Evolutionary conservation across 2,113 vertebrate genomes (phyloP).

Genomic region (Stigmatopora nigra): DNA sequence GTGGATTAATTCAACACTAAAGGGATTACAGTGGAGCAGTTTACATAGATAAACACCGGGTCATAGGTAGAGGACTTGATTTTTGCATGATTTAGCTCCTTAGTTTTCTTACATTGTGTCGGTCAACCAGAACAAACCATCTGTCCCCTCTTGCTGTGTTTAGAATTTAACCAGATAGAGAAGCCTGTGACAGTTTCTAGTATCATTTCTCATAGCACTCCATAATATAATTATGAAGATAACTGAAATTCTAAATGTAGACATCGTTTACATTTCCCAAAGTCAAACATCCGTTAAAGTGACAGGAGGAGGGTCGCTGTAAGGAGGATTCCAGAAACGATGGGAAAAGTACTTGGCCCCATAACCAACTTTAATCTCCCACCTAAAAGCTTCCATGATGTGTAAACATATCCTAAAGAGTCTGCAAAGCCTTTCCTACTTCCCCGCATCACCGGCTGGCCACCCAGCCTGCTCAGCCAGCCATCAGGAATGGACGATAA

Average conservation of each 20-base stretch:
- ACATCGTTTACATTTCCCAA: constrained; percentile 94
- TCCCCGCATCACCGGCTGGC: constrained; percentile 45
- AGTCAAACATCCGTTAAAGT: constrained; percentile 95
- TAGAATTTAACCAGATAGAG: constrained; percentile 3
- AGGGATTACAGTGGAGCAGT: constrained; percentile 60
- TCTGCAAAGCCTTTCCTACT: constrained; percentile 48
- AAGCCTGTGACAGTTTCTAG: not conserved
- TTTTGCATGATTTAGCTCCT: constrained; percentile 31
- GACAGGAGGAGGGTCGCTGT: constrained; percentile 84
- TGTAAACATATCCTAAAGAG: constrained; percentile 79
- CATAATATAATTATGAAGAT: constrained; percentile 69
- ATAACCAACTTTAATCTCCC: constrained; percentile 82
- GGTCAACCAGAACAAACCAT: constrained; percentile 3
- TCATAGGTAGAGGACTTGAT: constrained; percentile 50
- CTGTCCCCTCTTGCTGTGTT: constrained; percentile 17
- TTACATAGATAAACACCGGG: constrained; percentile 57
- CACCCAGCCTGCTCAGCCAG: constrained; percentile 49
- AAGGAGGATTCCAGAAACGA: constrained; percentile 79
- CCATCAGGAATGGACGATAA: constrained; percentile 47
- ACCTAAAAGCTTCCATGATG: constrained; percentile 79
- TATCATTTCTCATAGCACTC: constrained; percentile 1
- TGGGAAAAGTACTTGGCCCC: constrained; percentile 86
- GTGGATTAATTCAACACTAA: constrained; percentile 65
- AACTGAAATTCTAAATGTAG: constrained; percentile 83
- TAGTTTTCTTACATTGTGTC: constrained; percentile 20